phyloP scores from a whole-genome alignment of 2,888 invertebrate genomes.

The Carterocephalus palaemon region DNA sequence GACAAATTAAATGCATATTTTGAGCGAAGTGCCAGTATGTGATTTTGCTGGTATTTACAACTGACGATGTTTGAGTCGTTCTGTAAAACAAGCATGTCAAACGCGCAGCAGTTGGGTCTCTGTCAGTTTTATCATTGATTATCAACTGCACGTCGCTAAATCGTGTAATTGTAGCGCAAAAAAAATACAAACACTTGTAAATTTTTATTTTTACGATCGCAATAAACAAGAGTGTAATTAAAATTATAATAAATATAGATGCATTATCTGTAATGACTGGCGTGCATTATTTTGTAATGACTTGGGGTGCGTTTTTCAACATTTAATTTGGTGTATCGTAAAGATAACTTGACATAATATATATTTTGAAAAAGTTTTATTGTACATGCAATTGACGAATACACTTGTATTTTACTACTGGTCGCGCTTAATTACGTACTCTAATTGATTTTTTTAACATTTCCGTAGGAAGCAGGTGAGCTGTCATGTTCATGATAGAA shows the following conservation, averaged over 20 bases:
- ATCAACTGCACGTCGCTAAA: background rate
- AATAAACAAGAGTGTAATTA: conserved; percentile 7
- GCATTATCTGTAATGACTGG: conserved; percentile 9
- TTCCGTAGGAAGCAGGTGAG: too few relatives aligned
- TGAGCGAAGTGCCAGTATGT: conserved; percentile 44
- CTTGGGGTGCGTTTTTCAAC: background rate
- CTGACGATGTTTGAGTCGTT: background rate
- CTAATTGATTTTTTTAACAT: too few relatives aligned
- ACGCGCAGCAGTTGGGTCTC: too few relatives aligned
- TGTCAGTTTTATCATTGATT: too few relatives aligned
- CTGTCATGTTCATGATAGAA: too few relatives aligned
- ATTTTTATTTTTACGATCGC: conserved; percentile 9
- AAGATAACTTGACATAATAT: conserved; percentile 10
- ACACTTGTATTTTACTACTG: background rate
- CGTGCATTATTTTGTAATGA: background rate
- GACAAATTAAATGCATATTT: conserved; percentile 64
- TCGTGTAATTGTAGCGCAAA: conserved; percentile 2
- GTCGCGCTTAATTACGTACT: too few relatives aligned
- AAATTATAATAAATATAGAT: conserved; percentile 7
- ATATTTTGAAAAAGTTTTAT: background rate
- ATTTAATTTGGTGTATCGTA: conserved; percentile 15
- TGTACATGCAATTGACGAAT: background rate
- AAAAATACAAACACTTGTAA: conserved; percentile 14
- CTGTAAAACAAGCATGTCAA: too few relatives aligned
- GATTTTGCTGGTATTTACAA: conserved; percentile 15